A percentile compares a stretch with the other conserved stretches of the same genome.
Conservation (phyloP, 2,113 vertebrate species). For the Crocuta crocuta region DNA sequence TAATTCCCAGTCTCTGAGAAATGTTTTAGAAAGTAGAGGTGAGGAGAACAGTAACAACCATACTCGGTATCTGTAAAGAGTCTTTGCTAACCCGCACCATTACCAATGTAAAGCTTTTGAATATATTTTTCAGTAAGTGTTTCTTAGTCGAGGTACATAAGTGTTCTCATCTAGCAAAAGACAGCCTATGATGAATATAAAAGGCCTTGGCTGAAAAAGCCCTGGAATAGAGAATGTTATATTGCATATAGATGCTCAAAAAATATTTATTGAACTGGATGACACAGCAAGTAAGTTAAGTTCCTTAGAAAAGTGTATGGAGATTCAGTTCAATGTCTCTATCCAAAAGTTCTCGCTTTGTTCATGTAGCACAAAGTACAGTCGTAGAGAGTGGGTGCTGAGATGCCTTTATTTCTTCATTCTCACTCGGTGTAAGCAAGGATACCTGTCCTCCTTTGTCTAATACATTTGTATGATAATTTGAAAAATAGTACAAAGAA, state of each 20-base stretch:
- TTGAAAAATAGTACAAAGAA: background rate
- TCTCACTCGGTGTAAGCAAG: background rate
- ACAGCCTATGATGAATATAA: background rate
- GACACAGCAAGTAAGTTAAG: background rate
- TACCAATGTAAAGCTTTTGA: background rate
- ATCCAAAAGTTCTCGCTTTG: background rate
- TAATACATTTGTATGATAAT: background rate
- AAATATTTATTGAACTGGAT: background rate
- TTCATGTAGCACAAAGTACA: background rate
- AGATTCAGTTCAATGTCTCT: background rate
- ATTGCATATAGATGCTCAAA: background rate
- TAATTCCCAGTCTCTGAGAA: background rate
- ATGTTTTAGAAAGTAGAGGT: background rate
- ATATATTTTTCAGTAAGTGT: slow-evolving; percentile 4
- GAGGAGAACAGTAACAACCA: background rate
- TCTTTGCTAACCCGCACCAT: background rate
- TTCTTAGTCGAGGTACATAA: background rate
- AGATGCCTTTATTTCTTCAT: background rate
- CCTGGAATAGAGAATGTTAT: background rate
- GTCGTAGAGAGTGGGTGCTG: no score
- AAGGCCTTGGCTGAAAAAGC: background rate
- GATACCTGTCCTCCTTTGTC: background rate
- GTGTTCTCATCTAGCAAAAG: background rate
- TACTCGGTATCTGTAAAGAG: background rate
- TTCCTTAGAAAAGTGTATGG: background rate